Conservation (phyloP, 1,140 invertebrate species). For the Sminthurides bifidus region DNA sequence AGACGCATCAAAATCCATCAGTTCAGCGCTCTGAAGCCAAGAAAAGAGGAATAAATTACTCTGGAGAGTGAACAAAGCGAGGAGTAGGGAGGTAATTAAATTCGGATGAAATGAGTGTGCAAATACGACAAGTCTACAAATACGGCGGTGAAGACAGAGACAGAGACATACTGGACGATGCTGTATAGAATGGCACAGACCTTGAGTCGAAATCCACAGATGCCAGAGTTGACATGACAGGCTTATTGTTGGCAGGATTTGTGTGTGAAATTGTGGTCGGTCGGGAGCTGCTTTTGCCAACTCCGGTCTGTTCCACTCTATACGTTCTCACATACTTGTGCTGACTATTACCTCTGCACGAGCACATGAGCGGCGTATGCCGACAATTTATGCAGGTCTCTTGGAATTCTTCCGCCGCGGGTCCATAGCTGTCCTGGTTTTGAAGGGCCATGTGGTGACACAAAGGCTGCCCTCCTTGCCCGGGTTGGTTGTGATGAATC, state of each 20-base stretch:
- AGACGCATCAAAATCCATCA: too few relatives aligned
- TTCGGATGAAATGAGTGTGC: background rate
- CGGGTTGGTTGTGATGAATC: conserved; percentile 1
- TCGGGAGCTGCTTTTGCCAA: too few relatives aligned
- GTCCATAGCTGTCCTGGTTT: too few relatives aligned
- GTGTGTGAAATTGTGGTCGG: conserved; percentile 16
- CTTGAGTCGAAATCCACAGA: conserved; percentile 22
- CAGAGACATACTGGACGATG: background rate
- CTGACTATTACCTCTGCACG: conserved; percentile 14
- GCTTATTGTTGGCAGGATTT: conserved; percentile 18
- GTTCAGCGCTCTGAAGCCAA: background rate
- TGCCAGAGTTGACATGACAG: conserved; percentile 13
- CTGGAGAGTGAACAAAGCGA: background rate
- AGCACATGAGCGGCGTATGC: conserved; percentile 13
- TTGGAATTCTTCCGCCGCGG: background rate
- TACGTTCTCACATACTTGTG: conserved; percentile 15
- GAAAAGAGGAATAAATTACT: background rate
- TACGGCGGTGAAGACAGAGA: background rate
- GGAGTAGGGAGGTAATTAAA: background rate
- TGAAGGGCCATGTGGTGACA: background rate
- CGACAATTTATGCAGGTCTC: conserved; percentile 25
- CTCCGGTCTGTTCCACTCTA: conserved; percentile 15
- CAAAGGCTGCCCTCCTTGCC: background rate
- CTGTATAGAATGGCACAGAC: conserved; percentile 17
- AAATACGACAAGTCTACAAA: background rate